phyloP scores from a whole-genome alignment of 2,888 invertebrate genomes.

The Ephialtes manifestator region DNA sequence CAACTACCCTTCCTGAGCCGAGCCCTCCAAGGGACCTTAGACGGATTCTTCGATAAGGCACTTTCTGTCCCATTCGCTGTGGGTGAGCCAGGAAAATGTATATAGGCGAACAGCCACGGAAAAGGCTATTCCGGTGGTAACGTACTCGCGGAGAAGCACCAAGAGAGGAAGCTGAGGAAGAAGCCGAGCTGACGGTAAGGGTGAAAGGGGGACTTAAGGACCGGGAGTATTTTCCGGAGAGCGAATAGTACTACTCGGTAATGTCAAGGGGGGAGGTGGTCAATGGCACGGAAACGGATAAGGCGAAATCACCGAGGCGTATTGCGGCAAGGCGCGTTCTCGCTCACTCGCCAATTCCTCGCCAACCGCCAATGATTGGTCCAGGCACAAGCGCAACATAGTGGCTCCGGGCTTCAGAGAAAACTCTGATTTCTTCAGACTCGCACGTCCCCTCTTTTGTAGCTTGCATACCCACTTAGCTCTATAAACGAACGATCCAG shows the following conservation, averaged over 20 bases:
- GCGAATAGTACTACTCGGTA: conserved; percentile 72
- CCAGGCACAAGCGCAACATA: conserved; percentile 41
- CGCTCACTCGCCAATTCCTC: conserved; percentile 42
- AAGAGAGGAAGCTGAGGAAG: conserved; percentile 60
- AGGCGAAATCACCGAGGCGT: conserved; percentile 76
- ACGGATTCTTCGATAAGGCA: conserved; percentile 65
- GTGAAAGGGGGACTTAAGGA: conserved; percentile 70
- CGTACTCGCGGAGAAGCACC: conserved; percentile 24
- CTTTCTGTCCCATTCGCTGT: conserved; percentile 48
- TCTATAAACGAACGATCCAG: too few relatives aligned
- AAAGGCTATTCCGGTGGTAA: conserved; percentile 56
- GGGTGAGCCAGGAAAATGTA: conserved; percentile 26
- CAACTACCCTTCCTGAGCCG: conserved; percentile 35
- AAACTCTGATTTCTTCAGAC: conserved; percentile 53
- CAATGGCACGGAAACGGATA: conserved; percentile 79
- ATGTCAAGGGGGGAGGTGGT: conserved; percentile 72
- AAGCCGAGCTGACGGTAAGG: conserved; percentile 56
- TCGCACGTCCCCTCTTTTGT: conserved; percentile 20
- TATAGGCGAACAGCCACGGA: conserved; percentile 34
- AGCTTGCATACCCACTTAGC: not conserved
- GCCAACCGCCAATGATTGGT: conserved; percentile 73
- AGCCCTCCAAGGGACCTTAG: conserved; percentile 53
- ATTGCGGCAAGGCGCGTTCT: conserved; percentile 57
- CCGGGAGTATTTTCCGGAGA: conserved; percentile 73
- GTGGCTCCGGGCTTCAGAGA: conserved; percentile 1